Evolutionary conservation across 2,113 vertebrate species (phyloP).

Genomic region (Leptocoma aspasia): DNA sequence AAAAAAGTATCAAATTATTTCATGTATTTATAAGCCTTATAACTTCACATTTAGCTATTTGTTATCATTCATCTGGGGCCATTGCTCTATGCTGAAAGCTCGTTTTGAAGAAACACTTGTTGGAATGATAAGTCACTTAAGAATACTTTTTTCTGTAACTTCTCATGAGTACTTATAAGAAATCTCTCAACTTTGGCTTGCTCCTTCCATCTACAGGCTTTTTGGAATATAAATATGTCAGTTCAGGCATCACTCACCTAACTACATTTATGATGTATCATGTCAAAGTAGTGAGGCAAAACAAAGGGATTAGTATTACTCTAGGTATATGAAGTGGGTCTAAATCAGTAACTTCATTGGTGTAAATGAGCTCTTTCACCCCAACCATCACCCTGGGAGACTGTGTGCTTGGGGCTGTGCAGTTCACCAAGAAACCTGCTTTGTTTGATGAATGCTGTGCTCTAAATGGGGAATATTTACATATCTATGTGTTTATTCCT

Average conservation of each 20-base stretch:
- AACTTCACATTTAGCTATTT: background rate
- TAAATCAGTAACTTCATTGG: background rate
- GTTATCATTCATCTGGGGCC: background rate
- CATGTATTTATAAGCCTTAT: background rate
- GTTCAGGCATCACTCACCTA: background rate
- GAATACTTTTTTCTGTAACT: background rate
- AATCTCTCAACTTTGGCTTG: background rate
- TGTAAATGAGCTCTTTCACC: background rate
- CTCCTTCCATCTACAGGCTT: background rate
- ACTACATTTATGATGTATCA: background rate
- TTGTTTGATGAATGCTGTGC: background rate
- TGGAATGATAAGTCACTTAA: background rate
- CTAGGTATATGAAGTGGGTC: background rate
- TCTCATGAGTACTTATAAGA: background rate
- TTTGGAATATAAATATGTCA: background rate
- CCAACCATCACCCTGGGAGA: background rate
- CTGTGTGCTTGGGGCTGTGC: background rate
- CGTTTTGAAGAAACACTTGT: background rate
- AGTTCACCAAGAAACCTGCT: background rate
- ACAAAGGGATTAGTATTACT: background rate
- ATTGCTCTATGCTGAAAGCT: background rate
- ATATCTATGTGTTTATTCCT: background rate
- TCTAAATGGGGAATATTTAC: background rate
- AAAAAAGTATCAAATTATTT: background rate
- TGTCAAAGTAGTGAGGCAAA: background rate